Evolutionary conservation across 2,888 invertebrate species (phyloP), one percentile per base, ranked within the genome.

Genomic region (Drosophila tripunctata): DNA sequence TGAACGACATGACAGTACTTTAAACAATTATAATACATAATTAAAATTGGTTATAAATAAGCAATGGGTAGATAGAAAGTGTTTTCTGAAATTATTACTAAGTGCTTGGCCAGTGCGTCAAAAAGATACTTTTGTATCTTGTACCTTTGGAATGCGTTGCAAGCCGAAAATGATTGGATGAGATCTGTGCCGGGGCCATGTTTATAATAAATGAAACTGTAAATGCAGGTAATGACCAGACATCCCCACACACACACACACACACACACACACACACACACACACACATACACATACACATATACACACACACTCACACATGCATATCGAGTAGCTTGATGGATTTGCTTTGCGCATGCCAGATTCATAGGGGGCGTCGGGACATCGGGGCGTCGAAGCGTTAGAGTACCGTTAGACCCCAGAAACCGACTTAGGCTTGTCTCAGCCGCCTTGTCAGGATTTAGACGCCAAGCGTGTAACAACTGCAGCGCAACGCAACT

Each of bases 371-470:
- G 12, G 8, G 19, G 4, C 30, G 6, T 17, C 12, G 17, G 30
- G n/a, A n/a, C n/a, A n/a, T n/a, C n/a, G 12, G 8, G 19, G 4
- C 30, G 6, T 17, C 12, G 17, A 17, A 45, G 6, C n/a, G 7
- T 27, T 14, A 54, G 40, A 24, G 33, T 44, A 41, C 12, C 19
- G 40, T 2, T 33, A 41, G n/a, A 55, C 27, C 44, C 44, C 27
- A 27, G 45, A 41, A 43, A 22, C 24, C 51, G 71, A 75, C 75
- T 72, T 75, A 75, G 75, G 45, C 70, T 58, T 55, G 75, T 52
- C 58, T 75, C 62, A 79, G 80, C 38, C 63, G 43, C 27, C 74
- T 80, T 77, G 81, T 74, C 57, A 38, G 67, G 61, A 54, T 74
- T 67, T 54, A 61, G 61, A 66, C 62, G 66, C 43, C 69, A 50